phyloP scores from a whole-genome alignment of 2,797 vertebrate species.

The Sylvilagus floridanus region DNA sequence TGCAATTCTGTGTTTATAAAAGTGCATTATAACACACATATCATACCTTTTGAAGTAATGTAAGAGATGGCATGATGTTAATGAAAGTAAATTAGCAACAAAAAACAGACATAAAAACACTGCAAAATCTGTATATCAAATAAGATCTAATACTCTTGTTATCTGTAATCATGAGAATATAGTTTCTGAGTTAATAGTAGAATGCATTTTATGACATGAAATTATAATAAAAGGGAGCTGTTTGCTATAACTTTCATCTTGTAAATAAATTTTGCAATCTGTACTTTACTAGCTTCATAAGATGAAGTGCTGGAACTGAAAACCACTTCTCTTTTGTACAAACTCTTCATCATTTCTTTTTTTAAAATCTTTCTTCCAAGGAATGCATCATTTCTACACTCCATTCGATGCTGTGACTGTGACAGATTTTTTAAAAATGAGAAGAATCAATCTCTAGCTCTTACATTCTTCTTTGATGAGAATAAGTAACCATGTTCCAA shows the following conservation, averaged over 20 bases:
- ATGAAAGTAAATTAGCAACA: slow-evolving; percentile 85
- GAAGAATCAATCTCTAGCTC: slow-evolving; percentile 62
- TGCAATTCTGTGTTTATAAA: slow-evolving; percentile 67
- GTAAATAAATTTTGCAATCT: slow-evolving; percentile 70
- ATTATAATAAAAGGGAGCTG: slow-evolving; percentile 73
- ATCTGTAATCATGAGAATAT: slow-evolving; percentile 62
- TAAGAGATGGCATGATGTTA: slow-evolving; percentile 84
- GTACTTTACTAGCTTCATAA: slow-evolving; percentile 57
- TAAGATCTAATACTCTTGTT: slow-evolving; percentile 59
- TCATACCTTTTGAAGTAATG: slow-evolving; percentile 86
- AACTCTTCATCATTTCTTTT: slow-evolving; percentile 45
- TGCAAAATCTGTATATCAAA: slow-evolving; percentile 59
- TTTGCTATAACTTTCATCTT: slow-evolving; percentile 61
- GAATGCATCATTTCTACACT: slow-evolving; percentile 40
- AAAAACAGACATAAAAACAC: slow-evolving; percentile 78
- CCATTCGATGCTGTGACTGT: not conserved
- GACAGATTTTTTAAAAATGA: slow-evolving; percentile 60
- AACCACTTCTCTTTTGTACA: slow-evolving; percentile 41
- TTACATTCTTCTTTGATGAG: slow-evolving; percentile 59
- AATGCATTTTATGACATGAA: slow-evolving; percentile 64
- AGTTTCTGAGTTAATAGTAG: slow-evolving; percentile 66
- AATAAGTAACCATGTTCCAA: slow-evolving; percentile 59
- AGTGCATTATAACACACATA: slow-evolving; percentile 78
- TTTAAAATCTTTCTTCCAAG: slow-evolving; percentile 38
- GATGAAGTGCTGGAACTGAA: slow-evolving; percentile 41